Conservation (phyloP, 2,797 vertebrate species). For the Danio kyathit region DNA sequence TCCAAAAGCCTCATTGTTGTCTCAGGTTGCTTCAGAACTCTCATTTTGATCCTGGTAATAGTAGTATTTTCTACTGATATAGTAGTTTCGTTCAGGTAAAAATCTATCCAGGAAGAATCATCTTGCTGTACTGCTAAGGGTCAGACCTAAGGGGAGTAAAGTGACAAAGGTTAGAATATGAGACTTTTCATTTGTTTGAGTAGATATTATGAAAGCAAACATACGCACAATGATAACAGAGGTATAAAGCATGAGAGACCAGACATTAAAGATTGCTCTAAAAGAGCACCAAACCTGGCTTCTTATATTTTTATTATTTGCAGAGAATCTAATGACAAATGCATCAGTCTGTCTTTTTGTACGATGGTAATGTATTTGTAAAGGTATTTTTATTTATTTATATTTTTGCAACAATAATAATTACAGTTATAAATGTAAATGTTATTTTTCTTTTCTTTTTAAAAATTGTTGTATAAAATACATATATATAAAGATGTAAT, state of each 20-base stretch:
- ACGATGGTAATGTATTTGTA: no score
- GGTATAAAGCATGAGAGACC: background rate
- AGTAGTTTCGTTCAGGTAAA: slow-evolving; percentile 56
- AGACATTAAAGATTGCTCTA: background rate
- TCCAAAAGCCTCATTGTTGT: slow-evolving; percentile 80
- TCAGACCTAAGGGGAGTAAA: slow-evolving; percentile 17
- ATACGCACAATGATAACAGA: background rate
- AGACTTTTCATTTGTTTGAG: background rate
- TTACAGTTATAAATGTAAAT: no score
- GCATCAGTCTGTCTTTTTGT: no score
- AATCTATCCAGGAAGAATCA: slow-evolving; percentile 57
- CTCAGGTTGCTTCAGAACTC: slow-evolving; percentile 85
- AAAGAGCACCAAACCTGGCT: background rate
- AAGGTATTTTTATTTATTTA: no score
- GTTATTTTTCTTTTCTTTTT: no score
- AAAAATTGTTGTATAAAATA: no score
- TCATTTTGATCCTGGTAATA: slow-evolving; percentile 60
- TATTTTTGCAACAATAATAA: no score
- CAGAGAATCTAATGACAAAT: background rate
- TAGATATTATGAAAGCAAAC: background rate
- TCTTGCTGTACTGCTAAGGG: slow-evolving; percentile 1
- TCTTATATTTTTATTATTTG: background rate
- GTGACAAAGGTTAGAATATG: background rate
- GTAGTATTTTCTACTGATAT: slow-evolving; percentile 60
- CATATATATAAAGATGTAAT: no score